Base-by-base conservation (phyloP, 2,797 vertebrate genomes). In the Helicolenus hilgendorfi region DNA sequence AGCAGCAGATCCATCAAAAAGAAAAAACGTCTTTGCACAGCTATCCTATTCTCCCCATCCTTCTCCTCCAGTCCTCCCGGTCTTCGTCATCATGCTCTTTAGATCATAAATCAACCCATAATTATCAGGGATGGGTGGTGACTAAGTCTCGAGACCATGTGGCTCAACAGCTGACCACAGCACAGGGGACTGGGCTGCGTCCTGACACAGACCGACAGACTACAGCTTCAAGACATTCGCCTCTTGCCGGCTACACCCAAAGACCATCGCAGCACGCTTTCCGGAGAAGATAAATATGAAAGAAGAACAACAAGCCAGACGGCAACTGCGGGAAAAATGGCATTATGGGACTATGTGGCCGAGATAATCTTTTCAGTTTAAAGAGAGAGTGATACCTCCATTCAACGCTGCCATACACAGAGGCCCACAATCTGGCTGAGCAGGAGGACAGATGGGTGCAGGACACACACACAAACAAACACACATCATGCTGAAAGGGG, bases 161-260 rank as follows among this genome's bases (percentile, higher is more conserved):
- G 91, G 88, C 41, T 89, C 77, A 92, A 90, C 94, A 96, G 91
- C 90, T 95, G 95, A 94, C 91, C 84, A 64, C 64, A 92, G 81
- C 45, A 76, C 79, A 86, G 77, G 78, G 82, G 79, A 87, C 76
- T 63, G 80, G 35, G 77, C 74, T 74, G 65, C 14, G 31, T 91
- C 75, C 80, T 84, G 65, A 78, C 79, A 62, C 58, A 82, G 72
- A 79, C 75, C 10, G 15, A 82, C 36, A 75, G 72, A 83, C 73
- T 75, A 45, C 72, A 85, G 73, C 71, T 70, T 77, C 71, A 27
- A 82, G 67, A 63, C 45, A 68, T 69, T 59, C 58, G 72, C 49
- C 18, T 70, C 74, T 63, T 13, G 26, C 56, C 14, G 59, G 63
- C 41, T 83, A 70, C 68, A 68, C 67, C 56, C 71, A 67, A 62